Evolutionary conservation across 2,113 vertebrate species (phyloP).

Genomic region (Ochotona curzoniae): DNA sequence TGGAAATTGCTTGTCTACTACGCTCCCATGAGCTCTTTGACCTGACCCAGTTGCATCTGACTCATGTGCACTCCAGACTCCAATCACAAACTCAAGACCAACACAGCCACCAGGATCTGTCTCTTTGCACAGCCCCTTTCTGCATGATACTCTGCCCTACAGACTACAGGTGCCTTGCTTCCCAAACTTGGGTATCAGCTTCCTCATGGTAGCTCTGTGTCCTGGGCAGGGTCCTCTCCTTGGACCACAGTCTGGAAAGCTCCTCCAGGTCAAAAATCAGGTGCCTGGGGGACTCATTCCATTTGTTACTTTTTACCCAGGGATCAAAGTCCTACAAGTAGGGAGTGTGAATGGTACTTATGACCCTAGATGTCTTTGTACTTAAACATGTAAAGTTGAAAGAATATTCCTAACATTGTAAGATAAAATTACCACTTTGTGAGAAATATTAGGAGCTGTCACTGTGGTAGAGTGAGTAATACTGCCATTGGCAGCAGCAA

Average conservation of each 20-base stretch:
- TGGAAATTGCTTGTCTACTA: background rate
- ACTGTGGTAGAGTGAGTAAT: too few relatives aligned
- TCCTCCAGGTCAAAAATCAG: background rate
- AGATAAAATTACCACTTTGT: conserved; percentile 26
- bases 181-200: background rate
- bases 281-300: background rate
- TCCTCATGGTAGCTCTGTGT: background rate
- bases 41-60: background rate
- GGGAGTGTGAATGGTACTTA: background rate
- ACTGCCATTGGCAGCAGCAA: too few relatives aligned
- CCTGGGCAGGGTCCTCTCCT: background rate
- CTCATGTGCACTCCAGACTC: background rate
- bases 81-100: background rate
- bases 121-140: background rate
- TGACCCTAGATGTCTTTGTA: background rate
- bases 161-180: background rate
- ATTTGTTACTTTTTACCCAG: background rate
- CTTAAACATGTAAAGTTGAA: background rate
- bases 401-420: background rate
- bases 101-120: background rate
- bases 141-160: background rate
- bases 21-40: background rate
- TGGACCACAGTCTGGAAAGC: background rate
- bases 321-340: background rate
- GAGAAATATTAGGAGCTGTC: background rate